phyloP scores from a whole-genome alignment of 2,888 invertebrate genomes.

The Xylota sylvarum region DNA sequence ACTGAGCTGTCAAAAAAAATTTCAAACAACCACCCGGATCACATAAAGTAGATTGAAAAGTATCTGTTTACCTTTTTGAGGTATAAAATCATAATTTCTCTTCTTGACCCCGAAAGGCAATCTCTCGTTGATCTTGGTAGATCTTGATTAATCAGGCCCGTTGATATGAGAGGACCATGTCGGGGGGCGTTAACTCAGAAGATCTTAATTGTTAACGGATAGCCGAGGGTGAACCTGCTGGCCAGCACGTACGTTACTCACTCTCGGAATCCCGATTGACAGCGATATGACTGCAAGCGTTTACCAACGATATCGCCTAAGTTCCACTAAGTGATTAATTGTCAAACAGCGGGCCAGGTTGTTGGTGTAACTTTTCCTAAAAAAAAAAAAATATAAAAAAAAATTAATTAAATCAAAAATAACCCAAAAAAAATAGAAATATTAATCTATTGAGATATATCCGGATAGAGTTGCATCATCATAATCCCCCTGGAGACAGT shows the following conservation, averaged over 20 bases:
- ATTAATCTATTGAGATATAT: constrained; percentile 48
- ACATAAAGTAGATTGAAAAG: constrained; percentile 25
- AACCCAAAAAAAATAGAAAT: constrained; percentile 39
- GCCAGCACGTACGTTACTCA: constrained; percentile 56
- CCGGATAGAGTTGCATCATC: constrained; percentile 56
- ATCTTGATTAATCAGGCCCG: constrained; percentile 59
- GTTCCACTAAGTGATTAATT: constrained; percentile 62
- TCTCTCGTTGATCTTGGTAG: constrained; percentile 28
- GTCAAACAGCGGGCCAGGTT: constrained; percentile 41
- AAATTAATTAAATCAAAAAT: constrained; percentile 58
- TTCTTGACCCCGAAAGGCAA: constrained; percentile 37
- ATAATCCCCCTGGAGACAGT: background rate
- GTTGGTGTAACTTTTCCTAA: constrained; percentile 4
- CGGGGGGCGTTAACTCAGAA: constrained; percentile 41
- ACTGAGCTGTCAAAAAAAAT: constrained; percentile 55
- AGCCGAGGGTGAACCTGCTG: constrained; percentile 52
- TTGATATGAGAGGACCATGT: constrained; percentile 42
- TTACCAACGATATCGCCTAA: background rate
- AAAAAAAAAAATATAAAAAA: background rate
- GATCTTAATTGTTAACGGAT: constrained; percentile 67
- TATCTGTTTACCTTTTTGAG: constrained; percentile 52
- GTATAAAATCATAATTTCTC: constrained; percentile 50
- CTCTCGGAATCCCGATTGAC: constrained; percentile 57
- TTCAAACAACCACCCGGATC: constrained; percentile 29
- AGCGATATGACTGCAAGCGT: constrained; percentile 63